Evolutionary conservation across 2,113 vertebrate species (phyloP), one percentile per base, ranked within the genome.

Genomic region (Excalfactoria chinensis): DNA sequence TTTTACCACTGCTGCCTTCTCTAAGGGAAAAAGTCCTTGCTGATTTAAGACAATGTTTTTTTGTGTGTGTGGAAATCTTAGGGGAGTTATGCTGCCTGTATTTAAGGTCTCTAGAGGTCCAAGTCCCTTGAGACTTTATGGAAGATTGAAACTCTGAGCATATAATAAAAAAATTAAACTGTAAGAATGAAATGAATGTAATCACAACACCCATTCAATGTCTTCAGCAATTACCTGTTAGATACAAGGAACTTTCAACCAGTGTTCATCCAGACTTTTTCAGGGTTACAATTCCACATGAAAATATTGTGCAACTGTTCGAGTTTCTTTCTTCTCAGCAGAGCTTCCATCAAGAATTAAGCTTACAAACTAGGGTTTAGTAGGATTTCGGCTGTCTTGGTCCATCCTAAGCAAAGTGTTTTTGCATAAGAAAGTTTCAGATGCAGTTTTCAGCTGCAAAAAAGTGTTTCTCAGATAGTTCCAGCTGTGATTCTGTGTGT

Each of bases 1-100:
- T 93, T 93, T 93, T 89, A 92, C 72, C 46, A 82, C 34, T 85
- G 30, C 30, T 93, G 20, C 37, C 19, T 79, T 41, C 59, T 77
- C 71, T 82, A 60, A 85, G 59, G 68, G 66, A 78, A 77, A 58
- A 67, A 32, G 21, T 51, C 60, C 53, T 55, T 80, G 35, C 21
- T 85, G 68, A 83, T 70, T 87, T 89, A 79, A 67, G 41, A 79
- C 46, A 85, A 63, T 21, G 12, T 2, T 44, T 85, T 83, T 74
- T 35, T 48, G 5, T 48, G 21, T 56, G 14, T 74, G 68, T 60
- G 16, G 20, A 41, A 74, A 4, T 49, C 35, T 88, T 3, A 26
- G 40, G 48, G n/a, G 78, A 80, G 8, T n/a, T 62, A 16, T 1
- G 2, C 34, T 68, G 81, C 32, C 25, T 67, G 11, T 55, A 41